Evolutionary conservation across 1,140 invertebrate genomes (phyloP), one percentile per base, ranked within the genome.

Genomic region (Diabrotica undecimpunctata): DNA sequence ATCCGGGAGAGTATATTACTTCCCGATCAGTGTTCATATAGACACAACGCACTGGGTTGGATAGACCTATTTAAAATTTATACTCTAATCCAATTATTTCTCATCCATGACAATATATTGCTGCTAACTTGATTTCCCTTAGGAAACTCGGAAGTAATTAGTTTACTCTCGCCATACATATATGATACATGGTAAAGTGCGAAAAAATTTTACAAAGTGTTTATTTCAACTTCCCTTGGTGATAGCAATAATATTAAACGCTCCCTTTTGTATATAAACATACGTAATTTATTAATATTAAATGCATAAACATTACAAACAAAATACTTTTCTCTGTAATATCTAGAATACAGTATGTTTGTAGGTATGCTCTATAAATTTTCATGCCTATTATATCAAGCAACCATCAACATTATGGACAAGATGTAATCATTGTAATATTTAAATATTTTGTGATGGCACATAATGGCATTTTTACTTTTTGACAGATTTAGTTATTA

Each of bases 61-160:
- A n/a, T 46, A 46, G 25, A 12, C 25, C 53, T 13, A 54, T 54
- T 13, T 35, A 54, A 54, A 13, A 54, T 54, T 54, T 35, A 54
- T 13, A 35, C 12, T 13, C 25, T 35, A 54, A 54, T 54, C 53
- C 53, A 54, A 54, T 54, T 54, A 54, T 35, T 13, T 54, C n/a
- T 54, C 12, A 12, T 54, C 25, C 53, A 54, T 54, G 53, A 54
- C 53, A 54, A 54, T 54, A 54, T 13, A 54, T 54, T n/a, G 53
- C 53, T 13, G 53, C 53, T 35, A 35, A 54, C 53, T 54, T 35
- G 53, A 54, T 54, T 54, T 54, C 53, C 53, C 53, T 9, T 3
- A 54, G 53, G 53, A 54, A 35, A 54, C 12, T 54, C 53, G 53
- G 8, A n/a, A 8, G 53, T 54, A 54, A 54, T 54, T 54, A 54